Evolutionary conservation across 2,888 invertebrate species (phyloP), one percentile per base, ranked within the genome.

Genomic region (Linhomoeus sp.): DNA sequence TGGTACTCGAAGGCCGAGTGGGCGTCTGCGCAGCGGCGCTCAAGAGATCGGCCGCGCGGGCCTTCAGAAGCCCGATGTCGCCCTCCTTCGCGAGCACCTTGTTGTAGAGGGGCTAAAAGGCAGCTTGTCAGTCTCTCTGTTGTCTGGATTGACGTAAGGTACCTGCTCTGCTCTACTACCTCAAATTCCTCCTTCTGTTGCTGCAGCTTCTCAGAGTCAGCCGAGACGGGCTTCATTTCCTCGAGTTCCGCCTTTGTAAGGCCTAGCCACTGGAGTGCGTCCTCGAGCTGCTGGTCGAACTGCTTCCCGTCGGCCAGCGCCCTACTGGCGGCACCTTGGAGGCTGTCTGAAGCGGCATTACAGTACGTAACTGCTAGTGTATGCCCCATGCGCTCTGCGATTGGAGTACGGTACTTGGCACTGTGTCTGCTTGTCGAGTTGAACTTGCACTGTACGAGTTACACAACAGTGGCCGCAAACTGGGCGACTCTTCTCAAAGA

Each of bases 31-130:
- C n/a, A n/a, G n/a, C n/a, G 12, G 29, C 29, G 7, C 12, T 49
- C 7, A 44, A 38, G 22, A 48, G 40, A 1, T 46, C 19, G 50
- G 51, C 36, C 54, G 53, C 22, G 57, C 45, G 52, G 80, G 71
- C 88, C 68, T 86, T 87, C 63, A 88, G 87, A 29, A 90, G 67
- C 19, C 90, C 72, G 79, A 88, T 86, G 54, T 88, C 85, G 1
- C 88, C 79, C 68, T 90, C 88, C 60, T 87, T 86, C 52, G 80
- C 77, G 70, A 84, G 78, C 1, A 88, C 80, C 59, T 84, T 84
- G 33, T 81, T 73, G 66, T 88, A 87, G 45, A 85, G 74, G 0
- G 86, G 85, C 69, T 73, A 64, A 43, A 62, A 62, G 35, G 1
- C 43, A 47, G 1, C 35, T 19, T 1, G 45, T 40, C 22, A 33